A percentile compares a stretch with the other conserved stretches of the same genome.
Evolutionary conservation across 2,888 invertebrate species (phyloP).

Genomic region (Hoplodrina blanda): DNA sequence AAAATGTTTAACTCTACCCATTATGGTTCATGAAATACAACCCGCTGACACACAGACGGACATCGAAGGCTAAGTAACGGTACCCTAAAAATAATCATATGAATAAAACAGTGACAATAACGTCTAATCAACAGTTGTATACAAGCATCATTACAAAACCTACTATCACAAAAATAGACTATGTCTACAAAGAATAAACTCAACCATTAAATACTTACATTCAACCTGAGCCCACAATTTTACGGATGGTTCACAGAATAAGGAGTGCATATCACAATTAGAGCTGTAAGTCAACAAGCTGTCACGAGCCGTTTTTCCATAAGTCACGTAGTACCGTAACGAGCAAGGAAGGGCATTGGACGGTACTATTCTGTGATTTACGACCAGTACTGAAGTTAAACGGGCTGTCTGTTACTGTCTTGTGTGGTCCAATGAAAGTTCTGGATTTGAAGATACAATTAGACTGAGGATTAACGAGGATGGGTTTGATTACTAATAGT

Average conservation of each 20-base stretch:
- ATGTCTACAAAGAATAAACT: background rate
- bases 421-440: conserved; percentile 45
- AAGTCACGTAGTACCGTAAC: conserved; percentile 75
- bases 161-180: background rate
- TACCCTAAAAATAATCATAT: background rate
- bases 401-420: conserved; percentile 55
- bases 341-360: conserved; percentile 62
- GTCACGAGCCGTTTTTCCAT: conserved; percentile 73
- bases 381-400: conserved; percentile 54
- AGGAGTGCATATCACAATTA: conserved; percentile 65
- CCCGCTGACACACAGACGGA: too few species aligned
- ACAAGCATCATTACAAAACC: background rate
- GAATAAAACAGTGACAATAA: background rate
- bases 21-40: too few species aligned
- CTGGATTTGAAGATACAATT: conserved; percentile 27
- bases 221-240: conserved; percentile 35
- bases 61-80: too few species aligned
- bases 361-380: conserved; percentile 65
- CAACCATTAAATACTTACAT: background rate
- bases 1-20: too few species aligned
- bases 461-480: background rate
- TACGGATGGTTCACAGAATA: conserved; percentile 44
- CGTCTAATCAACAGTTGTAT: too few species aligned
- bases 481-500: background rate
- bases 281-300: conserved; percentile 62